Evolutionary conservation across 2,797 vertebrate genomes (phyloP), one percentile per base, ranked within the genome.

Genomic region (Hippocampus kuda): DNA sequence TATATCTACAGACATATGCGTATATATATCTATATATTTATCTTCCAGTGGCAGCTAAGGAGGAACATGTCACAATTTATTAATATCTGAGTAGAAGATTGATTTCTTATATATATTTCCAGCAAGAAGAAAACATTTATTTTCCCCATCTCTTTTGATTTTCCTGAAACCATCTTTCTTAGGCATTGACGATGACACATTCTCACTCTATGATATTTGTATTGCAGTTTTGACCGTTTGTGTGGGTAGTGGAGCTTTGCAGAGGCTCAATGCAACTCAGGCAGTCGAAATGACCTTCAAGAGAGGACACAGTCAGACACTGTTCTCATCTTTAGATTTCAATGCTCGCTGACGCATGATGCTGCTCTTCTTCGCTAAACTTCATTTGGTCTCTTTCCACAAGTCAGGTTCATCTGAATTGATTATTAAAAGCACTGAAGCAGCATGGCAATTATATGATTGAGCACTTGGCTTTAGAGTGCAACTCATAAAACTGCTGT

Each of bases 191-290:
- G 46, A 75, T 70, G 63, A 65, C 63, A 73, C 27, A 48, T 57
- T 61, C 30, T 9, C 72, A 27, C 44, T 78, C 66, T 79, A 68
- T 77, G 72, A 72, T 71, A 64, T 70, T 75, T 9, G 20, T 74
- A 59, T 70, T 49, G 30, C 74, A 70, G 73, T 66, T 22, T n/a
- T 81, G 82, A 85, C 80, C 79, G 85, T 83, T 61, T 82, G 68
- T 4, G 74, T 74, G 63, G 77, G 70, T 67, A 74, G 77, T 5
- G 6, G 38, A 44, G 68, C 72, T 77, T 70, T 72, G 65, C 71
- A 69, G 70, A 80, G 71, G 73, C 68, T 77, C 69, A 83, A 74
- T 49, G 3, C 72, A 72, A 53, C 77, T 78, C 77, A 67, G 69
- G 68, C 73, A 72, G 67, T 49, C 30, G 26, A 54, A 67, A 75